Base-by-base conservation (phyloP, 2,113 vertebrate species). In the Junco hyemalis region DNA sequence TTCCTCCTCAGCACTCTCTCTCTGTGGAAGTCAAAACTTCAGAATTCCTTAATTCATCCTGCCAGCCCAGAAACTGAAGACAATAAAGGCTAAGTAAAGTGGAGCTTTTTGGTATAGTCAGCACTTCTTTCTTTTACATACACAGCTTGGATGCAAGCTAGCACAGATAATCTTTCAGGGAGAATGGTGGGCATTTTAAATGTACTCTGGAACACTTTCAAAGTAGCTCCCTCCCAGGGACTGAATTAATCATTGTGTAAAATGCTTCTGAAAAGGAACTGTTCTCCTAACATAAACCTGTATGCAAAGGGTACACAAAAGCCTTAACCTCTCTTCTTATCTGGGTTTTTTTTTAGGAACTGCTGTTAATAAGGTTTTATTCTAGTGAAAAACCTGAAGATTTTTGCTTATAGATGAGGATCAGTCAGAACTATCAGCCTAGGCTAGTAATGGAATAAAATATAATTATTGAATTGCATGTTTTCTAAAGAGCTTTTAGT, bases 11-110 rank as follows among this genome's bases (percentile, higher is more conserved):
- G 68, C 0, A 0, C 59, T 73, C 86, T 78, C 76, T 73, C 63
- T 92, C 71, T 0, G 0, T 83, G 68, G 60, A 86, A 90, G 64
- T 22, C 4, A 11, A 90, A 88, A 77, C 82, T 66, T 24, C 54
- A 92, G 85, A 66, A 24, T 81, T 86, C 84, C 29, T 54, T 88
- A 76, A 92, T 71, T 90, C 84, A 78, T 78, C 68, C 71, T 86
- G 48, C 56, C 86, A 78, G 85, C 50, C 68, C 42, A 90, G 68
- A 90, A 95, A 80, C n/a, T 40, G 51, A 80, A 81, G 70, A 66
- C 44, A 48, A 7, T 72, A 81, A 83, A 16, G 12, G 9, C 42
- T 61, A 68, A 81, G 42, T 72, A 47, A 44, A 70, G 54, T 26
- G 35, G 60, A 90, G 60, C 54, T 22, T 82, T 68, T 53, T 91